Evolutionary conservation across 2,888 invertebrate genomes (phyloP).

Genomic region (Nezara viridula): DNA sequence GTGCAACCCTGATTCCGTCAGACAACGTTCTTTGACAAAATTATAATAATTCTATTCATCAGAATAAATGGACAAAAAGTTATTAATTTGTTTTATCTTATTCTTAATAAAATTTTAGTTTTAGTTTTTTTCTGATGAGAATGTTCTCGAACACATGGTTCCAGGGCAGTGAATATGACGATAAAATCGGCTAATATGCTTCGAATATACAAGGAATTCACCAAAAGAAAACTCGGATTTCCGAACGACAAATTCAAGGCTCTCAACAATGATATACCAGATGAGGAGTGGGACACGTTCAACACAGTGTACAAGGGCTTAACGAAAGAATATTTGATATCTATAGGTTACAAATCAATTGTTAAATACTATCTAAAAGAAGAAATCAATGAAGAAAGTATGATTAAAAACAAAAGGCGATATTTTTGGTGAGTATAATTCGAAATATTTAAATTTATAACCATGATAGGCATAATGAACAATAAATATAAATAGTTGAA

Average conservation of each 20-base stretch:
- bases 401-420: not conserved
- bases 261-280: not conserved
- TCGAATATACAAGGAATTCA: not conserved
- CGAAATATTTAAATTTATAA: not conserved
- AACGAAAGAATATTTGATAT: not conserved
- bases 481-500: too few species aligned
- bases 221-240: not conserved
- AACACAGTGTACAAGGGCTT: not conserved
- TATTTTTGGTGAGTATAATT: not conserved
- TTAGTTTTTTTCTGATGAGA: too few species aligned
- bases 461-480: too few species aligned
- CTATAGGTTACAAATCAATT: not conserved
- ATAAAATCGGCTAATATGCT: not conserved
- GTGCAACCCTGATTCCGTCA: too few species aligned
- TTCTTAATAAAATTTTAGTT: too few species aligned
- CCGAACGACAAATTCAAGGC: constrained; percentile 11
- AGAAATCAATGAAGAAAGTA: not conserved
- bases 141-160: not conserved
- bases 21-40: too few species aligned
- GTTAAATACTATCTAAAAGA: not conserved
- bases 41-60: too few species aligned
- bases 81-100: too few species aligned
- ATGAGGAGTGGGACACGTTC: not conserved
- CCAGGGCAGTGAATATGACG: not conserved
- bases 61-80: too few species aligned